phyloP scores from a whole-genome alignment of 2,888 invertebrate species.

The Lycocerus yunnanus region DNA sequence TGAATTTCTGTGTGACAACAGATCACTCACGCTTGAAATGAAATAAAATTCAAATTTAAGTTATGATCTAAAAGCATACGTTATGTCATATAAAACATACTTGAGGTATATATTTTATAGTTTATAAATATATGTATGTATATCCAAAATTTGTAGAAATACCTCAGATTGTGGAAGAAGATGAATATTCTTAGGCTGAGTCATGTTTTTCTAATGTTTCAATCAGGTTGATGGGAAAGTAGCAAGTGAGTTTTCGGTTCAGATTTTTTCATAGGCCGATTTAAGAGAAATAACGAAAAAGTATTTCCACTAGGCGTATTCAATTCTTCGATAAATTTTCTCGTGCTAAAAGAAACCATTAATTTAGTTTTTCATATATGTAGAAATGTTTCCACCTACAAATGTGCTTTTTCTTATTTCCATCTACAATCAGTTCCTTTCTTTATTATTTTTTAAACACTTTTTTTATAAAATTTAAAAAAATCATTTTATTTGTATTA shows the following conservation, averaged over 20 bases:
- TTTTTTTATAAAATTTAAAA: background rate
- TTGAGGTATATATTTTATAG: background rate
- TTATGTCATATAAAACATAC: constrained; percentile 1
- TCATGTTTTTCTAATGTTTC: constrained; percentile 45
- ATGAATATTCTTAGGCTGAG: constrained; percentile 26
- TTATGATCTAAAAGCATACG: background rate
- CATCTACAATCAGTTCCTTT: background rate
- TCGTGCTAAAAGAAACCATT: background rate
- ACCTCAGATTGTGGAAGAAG: constrained; percentile 29
- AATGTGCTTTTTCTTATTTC: background rate
- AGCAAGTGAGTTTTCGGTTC: constrained; percentile 34
- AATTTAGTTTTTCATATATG: background rate
- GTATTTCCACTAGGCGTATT: background rate
- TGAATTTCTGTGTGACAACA: constrained; percentile 26
- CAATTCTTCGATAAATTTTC: background rate
- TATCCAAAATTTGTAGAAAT: constrained; percentile 13
- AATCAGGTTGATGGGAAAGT: constrained; percentile 42
- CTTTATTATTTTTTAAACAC: background rate
- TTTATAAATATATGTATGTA: background rate
- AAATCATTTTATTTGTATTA: background rate
- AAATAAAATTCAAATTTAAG: constrained; percentile 12
- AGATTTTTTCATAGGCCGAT: constrained; percentile 37
- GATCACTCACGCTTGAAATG: constrained; percentile 22
- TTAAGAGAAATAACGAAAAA: constrained; percentile 25
- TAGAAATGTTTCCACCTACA: background rate